Percentiles rank a stretch among this genome's conserved stretches.
Conservation (phyloP, 2,113 vertebrate species). For the Cettia cetti region DNA sequence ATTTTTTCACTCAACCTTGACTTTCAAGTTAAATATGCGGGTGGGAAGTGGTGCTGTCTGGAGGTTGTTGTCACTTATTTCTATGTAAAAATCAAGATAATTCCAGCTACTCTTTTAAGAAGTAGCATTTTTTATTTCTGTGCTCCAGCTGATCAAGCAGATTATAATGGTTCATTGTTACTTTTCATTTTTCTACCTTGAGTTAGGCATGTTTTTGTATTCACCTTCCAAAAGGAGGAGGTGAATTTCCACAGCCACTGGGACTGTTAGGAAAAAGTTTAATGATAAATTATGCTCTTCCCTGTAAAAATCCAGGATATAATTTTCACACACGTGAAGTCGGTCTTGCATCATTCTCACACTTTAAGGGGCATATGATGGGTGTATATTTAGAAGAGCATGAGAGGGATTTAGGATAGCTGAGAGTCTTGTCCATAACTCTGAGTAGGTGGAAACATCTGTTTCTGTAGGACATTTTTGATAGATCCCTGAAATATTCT, state of each 20-base stretch:
- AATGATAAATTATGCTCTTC: background rate
- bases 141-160: slow-evolving; percentile 20
- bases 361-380: background rate
- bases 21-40: slow-evolving; percentile 12
- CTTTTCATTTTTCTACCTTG: background rate
- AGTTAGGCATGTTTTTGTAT: background rate
- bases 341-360: background rate
- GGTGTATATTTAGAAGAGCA: slow-evolving; percentile 4
- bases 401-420: slow-evolving; percentile 1
- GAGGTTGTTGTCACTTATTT: slow-evolving; percentile 38
- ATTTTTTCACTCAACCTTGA: slow-evolving; percentile 60
- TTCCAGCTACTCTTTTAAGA: slow-evolving; percentile 14
- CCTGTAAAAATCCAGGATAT: background rate
- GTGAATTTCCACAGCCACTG: background rate
- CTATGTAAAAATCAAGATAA: slow-evolving; percentile 33
- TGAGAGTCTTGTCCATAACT: slow-evolving; percentile 7
- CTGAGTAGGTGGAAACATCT: slow-evolving; percentile 16
- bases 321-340: background rate
- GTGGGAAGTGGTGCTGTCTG: slow-evolving; percentile 7
- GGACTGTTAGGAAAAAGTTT: background rate
- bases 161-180: slow-evolving; percentile 11
- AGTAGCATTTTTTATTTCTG: slow-evolving; percentile 8
- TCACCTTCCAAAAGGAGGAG: background rate
- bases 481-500: background rate
- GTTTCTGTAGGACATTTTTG: background rate